phyloP scores from a whole-genome alignment of 2,888 invertebrate genomes.

The Polyommatus iphigenia region DNA sequence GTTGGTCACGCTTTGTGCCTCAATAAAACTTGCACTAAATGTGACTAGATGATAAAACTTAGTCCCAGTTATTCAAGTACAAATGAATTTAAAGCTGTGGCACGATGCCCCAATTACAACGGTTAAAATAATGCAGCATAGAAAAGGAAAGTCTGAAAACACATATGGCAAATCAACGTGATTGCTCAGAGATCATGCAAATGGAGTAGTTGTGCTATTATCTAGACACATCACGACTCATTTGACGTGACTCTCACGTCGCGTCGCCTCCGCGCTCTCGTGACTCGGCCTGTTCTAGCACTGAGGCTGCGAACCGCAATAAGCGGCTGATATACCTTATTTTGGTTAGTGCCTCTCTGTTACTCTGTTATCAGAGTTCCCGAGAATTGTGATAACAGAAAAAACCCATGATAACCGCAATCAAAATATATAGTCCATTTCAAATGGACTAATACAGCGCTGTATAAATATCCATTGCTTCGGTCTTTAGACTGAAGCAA shows the following conservation, averaged over 20 bases:
- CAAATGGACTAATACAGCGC: no score
- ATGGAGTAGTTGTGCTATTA: slow-evolving; percentile 53
- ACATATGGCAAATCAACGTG: slow-evolving; percentile 49
- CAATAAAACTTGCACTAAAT: no score
- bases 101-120: slow-evolving; percentile 16
- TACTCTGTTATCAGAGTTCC: no score
- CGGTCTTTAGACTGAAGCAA: no score
- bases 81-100: background rate
- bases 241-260: slow-evolving; percentile 56
- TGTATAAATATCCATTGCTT: no score
- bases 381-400: no score
- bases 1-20: no score
- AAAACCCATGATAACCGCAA: no score
- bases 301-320: slow-evolving; percentile 42
- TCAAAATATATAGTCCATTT: no score
- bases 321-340: background rate
- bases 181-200: slow-evolving; percentile 54
- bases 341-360: background rate
- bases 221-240: slow-evolving; percentile 55
- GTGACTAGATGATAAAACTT: background rate
- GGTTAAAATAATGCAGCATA: slow-evolving; percentile 34
- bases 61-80: background rate
- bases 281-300: slow-evolving; percentile 40
- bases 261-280: slow-evolving; percentile 38
- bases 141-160: slow-evolving; percentile 55